These are phyloP conservation scores for Colinus virginianus DNA, from an alignment of 2,113 vertebrate genomes.

Conservation along the genomic window DNA sequence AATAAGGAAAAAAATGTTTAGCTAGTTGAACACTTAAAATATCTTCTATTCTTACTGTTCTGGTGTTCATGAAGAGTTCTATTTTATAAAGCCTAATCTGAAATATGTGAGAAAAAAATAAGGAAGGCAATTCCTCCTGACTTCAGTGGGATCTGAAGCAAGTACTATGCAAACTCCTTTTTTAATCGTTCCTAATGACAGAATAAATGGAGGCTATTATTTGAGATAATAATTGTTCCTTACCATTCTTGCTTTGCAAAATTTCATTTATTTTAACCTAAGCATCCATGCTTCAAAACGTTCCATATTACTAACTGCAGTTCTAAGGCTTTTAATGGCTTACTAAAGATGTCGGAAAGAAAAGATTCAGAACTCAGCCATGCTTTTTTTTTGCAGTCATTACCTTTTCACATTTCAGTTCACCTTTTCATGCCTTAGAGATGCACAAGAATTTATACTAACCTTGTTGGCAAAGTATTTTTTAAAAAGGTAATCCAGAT, in stretches of 20 bases:
- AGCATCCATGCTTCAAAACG: background rate
- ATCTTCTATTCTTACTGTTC: background rate
- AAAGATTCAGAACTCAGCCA: background rate
- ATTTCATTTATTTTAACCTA: background rate
- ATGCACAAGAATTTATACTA: background rate
- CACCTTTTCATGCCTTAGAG: background rate
- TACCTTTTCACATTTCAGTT: background rate
- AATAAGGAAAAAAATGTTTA: background rate
- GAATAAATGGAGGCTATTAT: background rate
- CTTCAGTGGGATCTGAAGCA: background rate
- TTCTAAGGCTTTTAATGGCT: background rate
- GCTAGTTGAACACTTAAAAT: background rate
- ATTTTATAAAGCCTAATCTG: background rate
- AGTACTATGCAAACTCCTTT: background rate
- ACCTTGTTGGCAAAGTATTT: background rate
- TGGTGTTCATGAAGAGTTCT: background rate
- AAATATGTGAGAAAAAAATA: accelerated
- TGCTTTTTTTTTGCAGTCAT: background rate
- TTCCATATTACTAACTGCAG: background rate
- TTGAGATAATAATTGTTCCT: background rate
- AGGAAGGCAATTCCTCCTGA: background rate
- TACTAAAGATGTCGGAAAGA: background rate
- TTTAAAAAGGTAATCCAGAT: background rate
- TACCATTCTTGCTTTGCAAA: background rate
- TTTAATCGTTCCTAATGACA: background rate